Evolutionary conservation across 2,888 invertebrate genomes (phyloP).

Genomic region (Euphydryas editha): DNA sequence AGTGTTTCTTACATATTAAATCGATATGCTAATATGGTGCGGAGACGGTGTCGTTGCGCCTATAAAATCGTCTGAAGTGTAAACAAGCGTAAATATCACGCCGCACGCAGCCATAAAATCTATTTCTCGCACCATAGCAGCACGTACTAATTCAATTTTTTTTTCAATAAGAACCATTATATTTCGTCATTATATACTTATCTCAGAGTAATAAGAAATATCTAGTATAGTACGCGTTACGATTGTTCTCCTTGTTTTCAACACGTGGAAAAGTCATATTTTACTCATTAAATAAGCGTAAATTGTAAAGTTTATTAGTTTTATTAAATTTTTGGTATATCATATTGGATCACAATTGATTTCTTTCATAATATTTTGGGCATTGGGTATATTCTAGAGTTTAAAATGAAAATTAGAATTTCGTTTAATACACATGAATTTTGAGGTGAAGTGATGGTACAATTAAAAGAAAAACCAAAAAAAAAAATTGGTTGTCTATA

Average conservation of each 20-base stretch:
- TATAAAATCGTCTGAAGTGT: constrained; percentile 80
- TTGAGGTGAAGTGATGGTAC: no score
- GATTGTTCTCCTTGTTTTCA: constrained; percentile 19
- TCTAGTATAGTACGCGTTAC: constrained; percentile 14
- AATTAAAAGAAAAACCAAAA: no score
- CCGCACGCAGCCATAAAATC: constrained; percentile 80
- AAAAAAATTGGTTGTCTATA: no score
- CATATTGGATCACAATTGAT: no score
- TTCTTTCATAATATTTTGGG: no score
- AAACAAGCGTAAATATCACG: constrained; percentile 81
- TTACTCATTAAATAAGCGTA: background rate
- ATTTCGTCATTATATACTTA: constrained; percentile 23
- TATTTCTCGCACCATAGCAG: constrained; percentile 76
- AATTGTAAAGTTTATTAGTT: no score
- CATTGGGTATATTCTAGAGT: no score
- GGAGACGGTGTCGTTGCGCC: constrained; percentile 79
- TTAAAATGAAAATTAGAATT: no score
- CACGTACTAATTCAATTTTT: constrained; percentile 61
- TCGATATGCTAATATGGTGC: constrained; percentile 60
- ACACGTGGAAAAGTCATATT: constrained; percentile 3
- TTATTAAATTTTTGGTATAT: no score
- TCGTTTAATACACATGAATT: no score
- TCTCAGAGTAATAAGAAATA: constrained; percentile 18
- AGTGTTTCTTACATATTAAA: constrained; percentile 26
- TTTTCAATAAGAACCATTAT: constrained; percentile 49